A percentile compares a stretch with the other conserved stretches of the same genome.
Conservation (phyloP, 2,888 invertebrate species). For the Tholera decimalis region DNA sequence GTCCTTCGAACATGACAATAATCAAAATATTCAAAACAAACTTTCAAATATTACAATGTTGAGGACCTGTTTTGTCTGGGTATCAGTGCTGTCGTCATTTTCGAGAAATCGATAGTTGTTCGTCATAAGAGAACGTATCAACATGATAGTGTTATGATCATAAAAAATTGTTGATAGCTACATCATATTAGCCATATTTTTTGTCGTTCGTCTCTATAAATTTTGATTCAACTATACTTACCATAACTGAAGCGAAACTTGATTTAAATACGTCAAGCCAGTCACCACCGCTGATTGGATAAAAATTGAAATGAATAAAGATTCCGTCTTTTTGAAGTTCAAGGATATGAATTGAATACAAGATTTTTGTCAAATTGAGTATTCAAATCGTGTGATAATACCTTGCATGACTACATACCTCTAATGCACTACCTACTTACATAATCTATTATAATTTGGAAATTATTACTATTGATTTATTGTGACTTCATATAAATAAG, state of each 20-base stretch:
- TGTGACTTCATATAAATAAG: too few species aligned
- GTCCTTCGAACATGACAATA: constrained; percentile 22
- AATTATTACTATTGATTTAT: too few species aligned
- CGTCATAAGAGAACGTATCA: neutral
- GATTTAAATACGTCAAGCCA: too few species aligned
- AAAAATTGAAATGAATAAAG: too few species aligned
- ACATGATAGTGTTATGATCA: neutral
- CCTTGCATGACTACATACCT: neutral
- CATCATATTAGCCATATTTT: too few species aligned
- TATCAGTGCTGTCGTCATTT: constrained; percentile 14
- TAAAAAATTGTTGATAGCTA: constrained; percentile 15
- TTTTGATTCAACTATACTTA: too few species aligned
- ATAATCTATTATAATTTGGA: too few species aligned
- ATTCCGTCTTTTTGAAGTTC: neutral
- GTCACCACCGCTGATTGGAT: too few species aligned
- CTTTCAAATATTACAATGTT: constrained; percentile 42
- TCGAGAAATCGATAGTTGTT: constrained; percentile 21
- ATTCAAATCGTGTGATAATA: neutral
- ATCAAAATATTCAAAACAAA: constrained; percentile 24
- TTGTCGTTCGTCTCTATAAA: neutral
- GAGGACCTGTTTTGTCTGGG: constrained; percentile 25
- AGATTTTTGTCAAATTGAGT: neutral
- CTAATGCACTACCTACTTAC: neutral
- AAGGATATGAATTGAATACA: neutral
- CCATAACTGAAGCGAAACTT: too few species aligned